Percentiles rank a stretch among this genome's conserved stretches.
Conservation (phyloP, 2,113 vertebrate species). For the cat (Felis catus) region F.catus_Fca126_mat1.0 CM031419.1:74751501-74752000, state of each 20-base stretch:
- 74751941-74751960: neutral
- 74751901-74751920: neutral
- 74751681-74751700: neutral
- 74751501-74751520: neutral
- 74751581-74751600: slow-evolving; percentile 20
- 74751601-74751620: neutral
- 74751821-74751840: neutral
- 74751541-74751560: neutral
- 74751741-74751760: neutral
- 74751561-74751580: neutral
- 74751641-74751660: neutral
- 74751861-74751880: neutral
- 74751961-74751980: neutral
- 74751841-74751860: neutral
- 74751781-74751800: neutral
- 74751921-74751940: neutral
- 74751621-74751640: neutral
- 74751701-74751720: neutral
- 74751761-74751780: neutral
- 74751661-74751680: neutral
- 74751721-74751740: neutral
- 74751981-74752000: slow-evolving; percentile 1
- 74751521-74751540: neutral
- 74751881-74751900: neutral
- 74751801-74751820: neutral